These are phyloP conservation scores for Mya arenaria DNA, from an alignment of 1,140 invertebrate species.

Conservation along the genomic window DNA sequence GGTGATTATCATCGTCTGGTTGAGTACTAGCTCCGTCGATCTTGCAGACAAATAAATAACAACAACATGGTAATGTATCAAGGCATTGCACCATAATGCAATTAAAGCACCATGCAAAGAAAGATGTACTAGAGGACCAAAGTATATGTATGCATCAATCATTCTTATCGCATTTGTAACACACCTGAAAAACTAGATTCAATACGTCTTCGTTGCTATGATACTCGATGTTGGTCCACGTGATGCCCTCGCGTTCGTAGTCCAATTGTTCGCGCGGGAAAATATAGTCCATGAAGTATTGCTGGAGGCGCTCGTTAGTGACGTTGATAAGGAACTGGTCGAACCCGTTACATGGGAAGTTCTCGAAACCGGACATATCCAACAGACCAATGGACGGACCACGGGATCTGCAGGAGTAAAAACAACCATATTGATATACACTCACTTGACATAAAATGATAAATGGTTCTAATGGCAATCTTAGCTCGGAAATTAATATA, in stretches of 20 bases:
- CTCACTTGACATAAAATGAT: no score
- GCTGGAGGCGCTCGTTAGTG: slow-evolving; percentile 84
- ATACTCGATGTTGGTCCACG: slow-evolving; percentile 85
- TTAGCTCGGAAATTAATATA: no score
- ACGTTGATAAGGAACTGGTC: slow-evolving; percentile 84
- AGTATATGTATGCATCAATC: no score
- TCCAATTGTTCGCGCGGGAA: slow-evolving; percentile 91
- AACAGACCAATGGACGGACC: slow-evolving; percentile 84
- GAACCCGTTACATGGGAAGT: slow-evolving; percentile 90
- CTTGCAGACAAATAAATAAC: no score
- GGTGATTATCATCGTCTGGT: no score
- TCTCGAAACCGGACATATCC: slow-evolving; percentile 93
- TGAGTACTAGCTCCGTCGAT: no score
- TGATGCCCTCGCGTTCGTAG: slow-evolving; percentile 90
- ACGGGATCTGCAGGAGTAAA: slow-evolving; percentile 46
- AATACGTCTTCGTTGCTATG: slow-evolving; percentile 86
- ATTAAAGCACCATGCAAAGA: no score
- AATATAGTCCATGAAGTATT: slow-evolving; percentile 91
- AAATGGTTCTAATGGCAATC: no score
- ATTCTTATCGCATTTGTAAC: no score
- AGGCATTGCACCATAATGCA: no score
- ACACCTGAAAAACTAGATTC: slow-evolving; percentile 66
- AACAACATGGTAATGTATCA: no score
- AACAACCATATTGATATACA: background rate
- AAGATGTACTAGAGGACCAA: no score